A percentile compares a stretch with the other conserved stretches of the same genome.
phyloP scores from a whole-genome alignment of 2,797 vertebrate species.

The Phoeniculus purpureus region DNA sequence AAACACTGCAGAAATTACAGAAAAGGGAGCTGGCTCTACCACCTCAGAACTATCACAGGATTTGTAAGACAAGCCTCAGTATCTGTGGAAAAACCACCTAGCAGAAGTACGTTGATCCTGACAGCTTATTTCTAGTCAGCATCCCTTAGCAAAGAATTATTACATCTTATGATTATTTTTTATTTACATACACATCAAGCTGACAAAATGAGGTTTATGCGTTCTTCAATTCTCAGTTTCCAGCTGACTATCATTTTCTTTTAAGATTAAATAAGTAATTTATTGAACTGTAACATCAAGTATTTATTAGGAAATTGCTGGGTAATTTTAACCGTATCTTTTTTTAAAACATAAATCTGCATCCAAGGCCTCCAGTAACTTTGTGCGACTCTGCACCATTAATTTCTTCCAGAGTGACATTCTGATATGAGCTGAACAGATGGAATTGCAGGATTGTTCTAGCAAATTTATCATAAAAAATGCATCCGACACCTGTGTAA shows the following conservation, averaged over 20 bases:
- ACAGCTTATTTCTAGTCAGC: slow-evolving; percentile 50
- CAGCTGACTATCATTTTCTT: slow-evolving; percentile 69
- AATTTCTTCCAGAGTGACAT: slow-evolving; percentile 93
- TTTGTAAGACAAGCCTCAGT: neutral
- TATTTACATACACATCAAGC: slow-evolving; percentile 68
- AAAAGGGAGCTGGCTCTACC: neutral
- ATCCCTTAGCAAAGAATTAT: slow-evolving; percentile 38
- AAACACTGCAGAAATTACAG: neutral
- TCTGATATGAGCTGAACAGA: slow-evolving; percentile 94
- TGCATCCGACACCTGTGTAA: slow-evolving; percentile 99
- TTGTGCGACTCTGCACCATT: slow-evolving; percentile 85
- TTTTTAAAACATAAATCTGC: slow-evolving; percentile 77
- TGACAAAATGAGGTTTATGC: slow-evolving; percentile 60
- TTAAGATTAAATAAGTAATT: slow-evolving; percentile 72
- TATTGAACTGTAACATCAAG: slow-evolving; percentile 67
- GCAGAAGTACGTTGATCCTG: neutral
- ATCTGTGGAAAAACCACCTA: slow-evolving; percentile 4
- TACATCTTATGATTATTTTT: slow-evolving; percentile 62
- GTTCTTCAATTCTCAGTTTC: slow-evolving; percentile 66
- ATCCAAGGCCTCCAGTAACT: slow-evolving; percentile 81
- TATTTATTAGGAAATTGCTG: slow-evolving; percentile 71
- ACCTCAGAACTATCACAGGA: neutral
- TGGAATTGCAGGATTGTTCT: slow-evolving; percentile 96
- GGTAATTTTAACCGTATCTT: slow-evolving; percentile 71
- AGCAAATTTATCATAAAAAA: slow-evolving; percentile 99